Evolutionary conservation across 2,888 invertebrate genomes (phyloP).

Genomic region (Coenonympha glycerion): DNA sequence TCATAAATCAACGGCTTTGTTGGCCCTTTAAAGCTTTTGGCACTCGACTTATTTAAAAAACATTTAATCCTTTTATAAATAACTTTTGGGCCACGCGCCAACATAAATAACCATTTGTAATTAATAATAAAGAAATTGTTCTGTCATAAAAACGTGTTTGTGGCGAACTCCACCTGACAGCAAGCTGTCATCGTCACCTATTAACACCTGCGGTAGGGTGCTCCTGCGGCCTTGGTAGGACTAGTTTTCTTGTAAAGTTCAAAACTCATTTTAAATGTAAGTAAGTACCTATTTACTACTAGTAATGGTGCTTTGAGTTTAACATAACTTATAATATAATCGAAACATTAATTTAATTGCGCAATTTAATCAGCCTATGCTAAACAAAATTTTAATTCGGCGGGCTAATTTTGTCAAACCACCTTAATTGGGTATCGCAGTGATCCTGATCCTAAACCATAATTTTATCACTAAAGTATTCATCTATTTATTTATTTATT

Average conservation of each 20-base stretch:
- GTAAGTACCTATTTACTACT: neutral
- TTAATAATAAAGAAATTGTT: slow-evolving; percentile 17
- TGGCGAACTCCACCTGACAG: slow-evolving; percentile 34
- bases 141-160: slow-evolving; percentile 29
- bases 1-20: neutral
- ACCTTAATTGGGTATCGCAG: too few relatives aligned
- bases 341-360: too few relatives aligned
- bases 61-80: slow-evolving; percentile 9
- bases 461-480: too few relatives aligned
- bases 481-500: too few relatives aligned
- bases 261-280: slow-evolving; percentile 16
- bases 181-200: slow-evolving; percentile 32
- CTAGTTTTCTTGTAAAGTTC: slow-evolving; percentile 23
- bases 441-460: too few relatives aligned
- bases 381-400: too few relatives aligned
- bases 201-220: slow-evolving; percentile 32
- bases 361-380: too few relatives aligned
- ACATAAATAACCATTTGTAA: slow-evolving; percentile 11
- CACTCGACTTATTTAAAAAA: neutral
- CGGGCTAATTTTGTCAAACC: too few relatives aligned
- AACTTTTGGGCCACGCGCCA: slow-evolving; percentile 19
- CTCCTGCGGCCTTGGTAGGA: slow-evolving; percentile 28
- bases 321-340: too few relatives aligned
- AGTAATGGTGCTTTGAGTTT: too few relatives aligned
- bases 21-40: neutral